These are phyloP conservation scores for Acrossocheilus wenchowensis DNA, from an alignment of 2,797 vertebrate genomes.

Conservation along the genomic window DNA sequence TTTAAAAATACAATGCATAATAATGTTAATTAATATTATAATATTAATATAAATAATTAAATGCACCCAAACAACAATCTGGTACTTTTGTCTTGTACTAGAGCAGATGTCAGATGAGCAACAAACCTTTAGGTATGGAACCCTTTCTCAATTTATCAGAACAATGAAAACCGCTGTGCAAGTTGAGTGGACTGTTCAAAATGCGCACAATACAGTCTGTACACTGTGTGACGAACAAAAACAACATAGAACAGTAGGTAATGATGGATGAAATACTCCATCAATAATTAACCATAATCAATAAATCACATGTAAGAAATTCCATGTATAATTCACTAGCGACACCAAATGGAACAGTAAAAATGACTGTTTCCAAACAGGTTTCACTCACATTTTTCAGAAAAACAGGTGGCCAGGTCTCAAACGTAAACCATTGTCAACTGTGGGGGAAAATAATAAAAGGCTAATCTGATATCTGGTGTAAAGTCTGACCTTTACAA, in stretches of 20 bases:
- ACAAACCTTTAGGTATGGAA: slow-evolving; percentile 17
- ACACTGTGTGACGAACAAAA: neutral
- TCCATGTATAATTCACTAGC: neutral
- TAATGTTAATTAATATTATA: neutral
- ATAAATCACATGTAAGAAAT: neutral
- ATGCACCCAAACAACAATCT: neutral
- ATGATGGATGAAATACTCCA: slow-evolving; percentile 10
- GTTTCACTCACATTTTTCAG: neutral
- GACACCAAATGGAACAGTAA: neutral
- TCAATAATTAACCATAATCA: slow-evolving; percentile 24
- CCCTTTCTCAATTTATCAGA: neutral
- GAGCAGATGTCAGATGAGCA: slow-evolving; percentile 25
- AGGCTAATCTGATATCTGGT: neutral
- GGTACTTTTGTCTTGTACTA: neutral
- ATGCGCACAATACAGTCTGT: neutral
- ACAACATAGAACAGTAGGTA: neutral
- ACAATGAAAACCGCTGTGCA: neutral
- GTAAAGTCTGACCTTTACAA: slow-evolving; percentile 83
- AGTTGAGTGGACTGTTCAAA: neutral
- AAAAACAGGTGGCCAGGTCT: neutral
- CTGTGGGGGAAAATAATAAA: neutral
- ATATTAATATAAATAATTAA: neutral
- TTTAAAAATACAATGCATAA: neutral
- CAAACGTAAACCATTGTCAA: neutral
- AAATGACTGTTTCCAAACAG: neutral